Conservation (phyloP, 2,113 vertebrate species). For the Leiothrix lutea region DNA sequence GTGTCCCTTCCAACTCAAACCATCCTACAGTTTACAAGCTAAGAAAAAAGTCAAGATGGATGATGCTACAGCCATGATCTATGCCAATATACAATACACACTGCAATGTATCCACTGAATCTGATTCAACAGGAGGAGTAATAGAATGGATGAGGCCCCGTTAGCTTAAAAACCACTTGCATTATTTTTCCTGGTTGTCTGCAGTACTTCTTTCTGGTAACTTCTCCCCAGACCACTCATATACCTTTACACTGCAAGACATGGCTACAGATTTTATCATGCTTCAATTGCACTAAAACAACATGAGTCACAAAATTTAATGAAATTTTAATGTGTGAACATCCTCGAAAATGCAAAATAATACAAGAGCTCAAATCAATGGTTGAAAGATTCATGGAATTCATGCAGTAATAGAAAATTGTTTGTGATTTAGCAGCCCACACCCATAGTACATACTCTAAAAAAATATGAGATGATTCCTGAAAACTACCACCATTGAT, state of each 20-base stretch:
- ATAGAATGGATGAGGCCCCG: background rate
- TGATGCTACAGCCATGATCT: background rate
- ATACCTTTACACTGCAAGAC: background rate
- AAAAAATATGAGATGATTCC: background rate
- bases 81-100: background rate
- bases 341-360: background rate
- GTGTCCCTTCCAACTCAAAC: background rate
- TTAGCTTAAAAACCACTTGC: background rate
- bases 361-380: background rate
- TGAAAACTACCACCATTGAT: background rate
- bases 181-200: background rate
- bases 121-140: background rate
- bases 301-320: background rate
- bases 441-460: rapidly evolving
- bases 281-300: background rate
- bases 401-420: background rate
- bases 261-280: background rate
- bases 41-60: background rate
- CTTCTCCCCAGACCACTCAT: background rate
- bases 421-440: background rate
- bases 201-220: background rate
- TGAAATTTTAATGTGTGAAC: background rate
- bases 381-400: background rate
- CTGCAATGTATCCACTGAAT: background rate
- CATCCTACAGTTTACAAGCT: background rate